phyloP scores from a whole-genome alignment of 2,797 vertebrate genomes.

The Darevskia mixta region DNA sequence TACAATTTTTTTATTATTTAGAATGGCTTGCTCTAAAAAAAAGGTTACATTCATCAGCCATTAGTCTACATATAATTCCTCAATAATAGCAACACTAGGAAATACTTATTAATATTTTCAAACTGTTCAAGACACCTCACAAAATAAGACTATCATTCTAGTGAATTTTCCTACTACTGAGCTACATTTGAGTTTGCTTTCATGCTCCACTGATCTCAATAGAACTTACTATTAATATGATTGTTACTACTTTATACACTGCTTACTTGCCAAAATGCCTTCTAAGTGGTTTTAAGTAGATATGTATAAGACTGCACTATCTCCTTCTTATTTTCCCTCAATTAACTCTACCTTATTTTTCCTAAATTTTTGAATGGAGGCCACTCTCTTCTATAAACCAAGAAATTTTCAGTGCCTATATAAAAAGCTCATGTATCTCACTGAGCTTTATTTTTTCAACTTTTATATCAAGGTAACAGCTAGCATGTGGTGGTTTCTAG shows the following conservation, averaged over 20 bases:
- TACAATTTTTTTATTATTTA: background rate
- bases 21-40: background rate
- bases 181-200: background rate
- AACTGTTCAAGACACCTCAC: background rate
- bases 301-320: background rate
- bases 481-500: slow-evolving; percentile 40
- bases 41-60: slow-evolving; percentile 13
- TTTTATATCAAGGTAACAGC: slow-evolving; percentile 45
- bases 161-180: background rate
- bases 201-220: background rate
- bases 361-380: slow-evolving; percentile 18
- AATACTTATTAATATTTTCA: background rate
- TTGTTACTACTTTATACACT: too few species aligned
- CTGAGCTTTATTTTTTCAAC: slow-evolving; percentile 43
- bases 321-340: background rate
- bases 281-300: background rate
- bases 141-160: background rate
- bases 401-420: slow-evolving; percentile 10
- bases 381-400: slow-evolving; percentile 9
- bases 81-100: background rate
- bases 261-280: too few species aligned
- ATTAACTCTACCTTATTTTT: background rate
- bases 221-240: too few species aligned
- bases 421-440: background rate
- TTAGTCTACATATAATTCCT: background rate